Base-by-base conservation (phyloP, 2,888 invertebrate species). In the Eupithecia exiguata region DNA sequence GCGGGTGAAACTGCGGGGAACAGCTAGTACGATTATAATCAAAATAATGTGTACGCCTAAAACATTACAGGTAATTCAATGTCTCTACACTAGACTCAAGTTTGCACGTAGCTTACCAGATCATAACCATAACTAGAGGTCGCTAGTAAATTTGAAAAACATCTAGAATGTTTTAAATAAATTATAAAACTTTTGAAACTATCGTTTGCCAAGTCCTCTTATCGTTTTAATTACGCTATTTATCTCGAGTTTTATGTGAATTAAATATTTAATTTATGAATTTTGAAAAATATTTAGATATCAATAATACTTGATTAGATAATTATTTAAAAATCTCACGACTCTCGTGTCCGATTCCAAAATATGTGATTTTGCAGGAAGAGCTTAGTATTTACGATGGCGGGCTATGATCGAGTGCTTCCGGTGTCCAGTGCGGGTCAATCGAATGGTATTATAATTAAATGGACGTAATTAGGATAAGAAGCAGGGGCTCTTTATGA, bases 371-470 rank as follows among this genome's bases (percentile, higher is more conserved):
- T 80, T 82, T 76, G 84, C 89, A 88, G 92, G 92, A 92, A 90
- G 86, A 84, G 87, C 86, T 86, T 81, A 84, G 86, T 83, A 88
- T 89, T 88, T 89, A 89, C 84, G 87, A 87, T 84, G 87, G 84
- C 84, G 83, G 82, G 80, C 86, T 85, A 86, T 88, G 89, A 90
- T 84, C 83, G 88, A 86, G 83, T 82, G 80, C 85, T 89, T 92
- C 92, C 92, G 91, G 86, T 82, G 81, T 79, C 85, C 82, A 86
- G 84, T 82, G 81, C 76, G 83, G 81, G 81, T 80, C 79, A 83
- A 74, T 79, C 72, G 70, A 77, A 30, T 71, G 68, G 75, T 82
- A 76, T 78, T 78, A 77, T 77, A 78, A 74, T 73, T 58, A 67
- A 70, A 46, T 74, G 70, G 69, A 21, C 69, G 74, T 21, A 72